phyloP scores from a whole-genome alignment of 2,888 invertebrate genomes.

The Cremastinae sp. region DNA sequence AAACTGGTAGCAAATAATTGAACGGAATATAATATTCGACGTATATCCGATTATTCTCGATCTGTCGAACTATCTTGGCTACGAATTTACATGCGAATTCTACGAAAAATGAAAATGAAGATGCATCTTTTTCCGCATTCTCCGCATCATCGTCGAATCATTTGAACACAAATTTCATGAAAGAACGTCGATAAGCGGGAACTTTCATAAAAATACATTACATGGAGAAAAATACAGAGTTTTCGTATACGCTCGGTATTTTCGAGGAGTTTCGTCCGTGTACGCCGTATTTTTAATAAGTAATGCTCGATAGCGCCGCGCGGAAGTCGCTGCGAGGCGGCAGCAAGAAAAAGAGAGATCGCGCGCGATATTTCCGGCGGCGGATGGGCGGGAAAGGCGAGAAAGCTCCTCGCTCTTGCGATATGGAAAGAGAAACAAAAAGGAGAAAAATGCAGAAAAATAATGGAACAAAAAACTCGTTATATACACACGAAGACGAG shows the following conservation, averaged over 20 bases:
- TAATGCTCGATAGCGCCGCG: slow-evolving; percentile 32
- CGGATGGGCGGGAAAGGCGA: slow-evolving; percentile 6
- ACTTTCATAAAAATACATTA: slow-evolving; percentile 15
- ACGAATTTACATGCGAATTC: too few relatives aligned
- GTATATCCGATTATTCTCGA: too few relatives aligned
- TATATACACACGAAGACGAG: not conserved
- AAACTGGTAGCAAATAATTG: too few relatives aligned
- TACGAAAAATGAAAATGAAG: too few relatives aligned
- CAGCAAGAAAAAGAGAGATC: slow-evolving; percentile 4
- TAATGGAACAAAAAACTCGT: not conserved
- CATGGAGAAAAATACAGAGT: too few relatives aligned
- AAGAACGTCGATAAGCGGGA: not conserved
- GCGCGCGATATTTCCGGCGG: slow-evolving; percentile 36
- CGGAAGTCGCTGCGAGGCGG: slow-evolving; percentile 25
- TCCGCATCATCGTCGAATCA: slow-evolving; percentile 30
- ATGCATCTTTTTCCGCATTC: too few relatives aligned
- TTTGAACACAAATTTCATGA: not conserved
- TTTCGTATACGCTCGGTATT: too few relatives aligned
- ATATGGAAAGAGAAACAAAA: not conserved
- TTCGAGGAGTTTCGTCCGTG: not conserved
- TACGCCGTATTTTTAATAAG: slow-evolving; percentile 29
- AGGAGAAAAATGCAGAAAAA: slow-evolving; percentile 2
- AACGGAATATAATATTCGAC: too few relatives aligned
- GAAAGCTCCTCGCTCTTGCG: slow-evolving; percentile 3
- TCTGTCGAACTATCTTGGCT: too few relatives aligned